A percentile compares a stretch with the other conserved stretches of the same genome.
phyloP scores from a whole-genome alignment of 1,140 invertebrate genomes.

The Ceratina australensis region DNA sequence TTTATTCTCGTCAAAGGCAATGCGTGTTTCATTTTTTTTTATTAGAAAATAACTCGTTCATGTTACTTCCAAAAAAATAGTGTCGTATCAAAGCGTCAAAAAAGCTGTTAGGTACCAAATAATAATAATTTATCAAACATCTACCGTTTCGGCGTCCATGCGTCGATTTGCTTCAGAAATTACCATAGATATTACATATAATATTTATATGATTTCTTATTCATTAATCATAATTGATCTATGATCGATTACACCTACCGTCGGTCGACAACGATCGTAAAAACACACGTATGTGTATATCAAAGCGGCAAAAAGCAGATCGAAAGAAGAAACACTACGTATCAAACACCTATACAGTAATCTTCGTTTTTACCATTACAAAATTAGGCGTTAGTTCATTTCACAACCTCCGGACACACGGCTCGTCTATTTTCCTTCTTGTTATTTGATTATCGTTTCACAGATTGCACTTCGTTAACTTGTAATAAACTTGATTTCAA shows the following conservation, averaged over 20 bases:
- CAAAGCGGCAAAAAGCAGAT: constrained; percentile 33
- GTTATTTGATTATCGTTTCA: constrained; percentile 17
- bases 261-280: neutral
- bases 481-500: neutral
- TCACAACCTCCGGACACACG: neutral
- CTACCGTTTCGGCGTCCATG: constrained; percentile 27
- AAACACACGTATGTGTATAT: constrained; percentile 7
- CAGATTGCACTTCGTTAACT: neutral
- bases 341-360: constrained; percentile 24
- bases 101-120: constrained; percentile 54
- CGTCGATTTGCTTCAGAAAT: neutral
- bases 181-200: constrained; percentile 15
- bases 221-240: neutral
- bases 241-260: neutral
- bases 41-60: constrained; percentile 16
- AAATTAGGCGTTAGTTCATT: constrained; percentile 21
- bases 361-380: constrained; percentile 16
- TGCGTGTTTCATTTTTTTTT: constrained; percentile 35
- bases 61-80: constrained; percentile 36
- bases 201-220: constrained; percentile 3
- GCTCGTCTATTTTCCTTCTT: neutral
- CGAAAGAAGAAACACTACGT: constrained; percentile 29
- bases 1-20: constrained; percentile 40
- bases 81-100: constrained; percentile 52
- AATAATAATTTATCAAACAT: constrained; percentile 57